These are phyloP conservation scores for Tetraodon nigroviridis DNA, from an alignment of 2,113 vertebrate species.

Conservation along the genomic window DNA sequence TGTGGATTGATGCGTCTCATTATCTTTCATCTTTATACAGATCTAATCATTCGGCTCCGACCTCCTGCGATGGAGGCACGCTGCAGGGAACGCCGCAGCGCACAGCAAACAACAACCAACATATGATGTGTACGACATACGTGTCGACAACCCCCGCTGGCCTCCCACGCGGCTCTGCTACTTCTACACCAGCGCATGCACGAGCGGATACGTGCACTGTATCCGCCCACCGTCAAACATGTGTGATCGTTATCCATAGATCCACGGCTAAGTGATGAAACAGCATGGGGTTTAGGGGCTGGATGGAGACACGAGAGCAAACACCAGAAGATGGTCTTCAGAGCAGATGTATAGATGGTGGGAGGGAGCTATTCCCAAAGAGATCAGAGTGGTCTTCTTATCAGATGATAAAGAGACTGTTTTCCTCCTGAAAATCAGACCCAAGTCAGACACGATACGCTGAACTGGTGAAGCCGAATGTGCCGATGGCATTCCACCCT, in stretches of 20 bases:
- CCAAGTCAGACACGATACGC: background rate
- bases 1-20: conserved; percentile 50
- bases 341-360: background rate
- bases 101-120: conserved; percentile 2
- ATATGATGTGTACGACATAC: conserved; percentile 14
- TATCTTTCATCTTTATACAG: conserved; percentile 56
- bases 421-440: conserved; percentile 10
- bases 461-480: background rate
- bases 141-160: conserved; percentile 20
- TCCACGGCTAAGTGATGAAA: conserved; percentile 53
- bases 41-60: conserved; percentile 43
- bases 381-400: conserved; percentile 14
- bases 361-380: background rate
- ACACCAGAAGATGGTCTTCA: conserved; percentile 26
- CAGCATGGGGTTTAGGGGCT: conserved; percentile 48
- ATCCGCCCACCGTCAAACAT: conserved; percentile 41
- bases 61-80: conserved; percentile 27
- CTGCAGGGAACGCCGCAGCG: conserved; percentile 19
- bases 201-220: conserved; percentile 25
- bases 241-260: conserved; percentile 40
- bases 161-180: conserved; percentile 3
- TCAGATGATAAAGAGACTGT: conserved; percentile 11
- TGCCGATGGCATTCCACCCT: background rate
- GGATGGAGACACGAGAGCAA: conserved; percentile 27
- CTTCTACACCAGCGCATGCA: conserved; percentile 24